These are phyloP conservation scores for Papilio polyxenes DNA, from an alignment of 1,140 invertebrate genomes.

Conservation along the genomic window DNA sequence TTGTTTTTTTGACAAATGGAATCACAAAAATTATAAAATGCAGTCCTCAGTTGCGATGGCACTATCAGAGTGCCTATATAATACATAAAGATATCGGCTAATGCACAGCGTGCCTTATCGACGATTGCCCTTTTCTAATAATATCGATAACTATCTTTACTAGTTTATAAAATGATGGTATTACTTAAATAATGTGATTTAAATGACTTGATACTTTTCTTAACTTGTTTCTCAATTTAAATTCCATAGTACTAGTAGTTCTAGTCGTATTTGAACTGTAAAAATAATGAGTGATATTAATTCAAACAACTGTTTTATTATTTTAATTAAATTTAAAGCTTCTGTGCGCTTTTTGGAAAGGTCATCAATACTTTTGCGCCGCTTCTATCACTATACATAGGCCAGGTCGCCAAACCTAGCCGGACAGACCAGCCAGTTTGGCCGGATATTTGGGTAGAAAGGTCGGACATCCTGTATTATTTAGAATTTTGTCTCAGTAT, in stretches of 20 bases:
- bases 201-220: not conserved
- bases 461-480: too few species aligned
- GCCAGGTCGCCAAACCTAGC: too few species aligned
- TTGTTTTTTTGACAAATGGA: not conserved
- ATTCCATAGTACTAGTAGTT: not conserved
- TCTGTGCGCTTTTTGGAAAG: not conserved
- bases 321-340: not conserved
- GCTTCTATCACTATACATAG: not conserved
- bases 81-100: not conserved
- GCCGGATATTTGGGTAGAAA: too few species aligned
- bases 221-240: conserved; percentile 12
- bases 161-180: not conserved
- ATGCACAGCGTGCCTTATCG: not conserved
- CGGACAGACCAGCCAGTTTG: too few species aligned
- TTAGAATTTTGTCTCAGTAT: too few species aligned
- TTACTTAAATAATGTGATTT: not conserved
- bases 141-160: not conserved
- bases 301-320: not conserved
- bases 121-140: conserved; percentile 13
- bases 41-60: not conserved
- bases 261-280: not conserved
- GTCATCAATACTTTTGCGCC: not conserved
- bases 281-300: not conserved
- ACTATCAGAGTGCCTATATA: not conserved
- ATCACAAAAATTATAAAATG: not conserved